A percentile compares a stretch with the other conserved stretches of the same genome.
phyloP scores from a whole-genome alignment of 92 coral and sea anemone species.

The Bergia puertoricense region DNA sequence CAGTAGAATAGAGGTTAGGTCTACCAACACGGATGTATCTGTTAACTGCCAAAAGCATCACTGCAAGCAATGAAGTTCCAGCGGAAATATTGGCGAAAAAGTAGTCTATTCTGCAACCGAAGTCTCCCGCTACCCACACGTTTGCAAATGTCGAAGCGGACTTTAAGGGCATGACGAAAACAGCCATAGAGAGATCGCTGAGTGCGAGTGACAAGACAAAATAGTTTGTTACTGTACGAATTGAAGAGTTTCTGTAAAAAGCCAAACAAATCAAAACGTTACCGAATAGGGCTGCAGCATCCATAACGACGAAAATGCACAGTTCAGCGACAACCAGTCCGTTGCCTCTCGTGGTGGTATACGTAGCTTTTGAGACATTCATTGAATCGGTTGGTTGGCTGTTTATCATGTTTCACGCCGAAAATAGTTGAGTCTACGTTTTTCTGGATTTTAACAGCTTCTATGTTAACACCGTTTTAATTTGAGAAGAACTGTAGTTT shows the following conservation, averaged over 20 bases:
- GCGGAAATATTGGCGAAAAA: constrained; percentile 10
- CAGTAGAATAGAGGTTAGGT: not conserved
- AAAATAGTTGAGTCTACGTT: not conserved
- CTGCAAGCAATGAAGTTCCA: constrained; percentile 18
- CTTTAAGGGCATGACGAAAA: constrained; percentile 24
- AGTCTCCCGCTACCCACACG: not conserved
- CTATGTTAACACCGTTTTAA: no score
- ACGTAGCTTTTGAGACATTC: not conserved
- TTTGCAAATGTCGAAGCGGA: constrained; percentile 7
- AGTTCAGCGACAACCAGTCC: not conserved
- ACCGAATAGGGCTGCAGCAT: not conserved
- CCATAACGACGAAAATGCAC: constrained; percentile 15
- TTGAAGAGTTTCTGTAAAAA: constrained; percentile 11
- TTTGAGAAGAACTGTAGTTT: no score
- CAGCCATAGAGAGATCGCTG: constrained; percentile 28
- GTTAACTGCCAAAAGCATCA: constrained; percentile 31
- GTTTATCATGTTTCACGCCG: not conserved
- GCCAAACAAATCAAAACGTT: constrained; percentile 15
- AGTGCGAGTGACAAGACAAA: constrained; percentile 18
- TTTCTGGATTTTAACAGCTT: not conserved
- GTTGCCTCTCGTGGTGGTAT: not conserved
- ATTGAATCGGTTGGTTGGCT: not conserved
- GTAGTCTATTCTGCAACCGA: constrained; percentile 15
- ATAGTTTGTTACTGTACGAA: constrained; percentile 26
- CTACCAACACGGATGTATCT: constrained; percentile 22